Evolutionary conservation across 2,888 invertebrate species (phyloP).

Genomic region (Tachina fera): DNA sequence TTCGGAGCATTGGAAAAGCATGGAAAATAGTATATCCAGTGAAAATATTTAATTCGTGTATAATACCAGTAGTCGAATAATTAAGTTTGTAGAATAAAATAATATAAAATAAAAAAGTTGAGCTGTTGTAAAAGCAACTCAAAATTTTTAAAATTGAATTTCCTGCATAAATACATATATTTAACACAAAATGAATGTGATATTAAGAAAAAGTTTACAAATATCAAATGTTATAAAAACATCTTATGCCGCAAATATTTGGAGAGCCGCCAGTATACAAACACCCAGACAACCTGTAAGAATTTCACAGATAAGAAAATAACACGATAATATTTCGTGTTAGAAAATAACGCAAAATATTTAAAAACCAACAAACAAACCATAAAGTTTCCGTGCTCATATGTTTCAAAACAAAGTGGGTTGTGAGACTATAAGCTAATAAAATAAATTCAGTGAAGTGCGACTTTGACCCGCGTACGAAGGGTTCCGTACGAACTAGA

Average conservation of each 20-base stretch:
- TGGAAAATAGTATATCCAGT: no score
- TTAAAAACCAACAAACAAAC: not conserved
- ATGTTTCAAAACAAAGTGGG: no score
- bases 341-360: not conserved
- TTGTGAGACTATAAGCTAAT: no score
- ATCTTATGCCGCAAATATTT: constrained; percentile 59
- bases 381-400: no score
- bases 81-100: no score
- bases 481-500: no score
- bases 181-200: constrained; percentile 60
- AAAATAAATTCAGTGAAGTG: no score
- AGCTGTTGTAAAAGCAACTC: not conserved
- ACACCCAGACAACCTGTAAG: constrained; percentile 67
- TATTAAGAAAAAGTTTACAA: constrained; percentile 60
- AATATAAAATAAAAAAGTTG: not conserved
- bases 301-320: constrained; percentile 37
- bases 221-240: constrained; percentile 55
- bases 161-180: not conserved
- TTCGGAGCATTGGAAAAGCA: constrained; percentile 20
- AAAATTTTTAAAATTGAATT: constrained; percentile 1
- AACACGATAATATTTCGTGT: no score
- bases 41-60: no score
- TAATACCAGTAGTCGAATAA: no score
- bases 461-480: no score
- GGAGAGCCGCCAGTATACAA: constrained; percentile 67